Evolutionary conservation across 2,888 invertebrate genomes (phyloP), one percentile per base, ranked within the genome.

Genomic region (Erebia palarica): DNA sequence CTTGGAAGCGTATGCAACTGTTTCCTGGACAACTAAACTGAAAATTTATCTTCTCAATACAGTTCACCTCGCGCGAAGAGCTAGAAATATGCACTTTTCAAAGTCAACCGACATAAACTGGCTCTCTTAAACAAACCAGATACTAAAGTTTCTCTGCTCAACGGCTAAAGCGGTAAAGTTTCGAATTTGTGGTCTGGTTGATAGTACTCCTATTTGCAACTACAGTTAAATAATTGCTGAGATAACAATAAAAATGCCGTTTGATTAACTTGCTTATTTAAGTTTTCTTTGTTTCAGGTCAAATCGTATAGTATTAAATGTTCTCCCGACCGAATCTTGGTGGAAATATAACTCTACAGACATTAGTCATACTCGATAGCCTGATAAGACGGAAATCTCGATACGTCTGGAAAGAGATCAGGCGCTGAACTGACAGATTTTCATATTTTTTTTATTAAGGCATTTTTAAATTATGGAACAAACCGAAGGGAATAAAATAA

Each of bases 81-180:
- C 68, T 57, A 79, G 82, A 86, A 84, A 84, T 86, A 86, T 79
- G 84, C 82, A 82, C 82, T 86, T 86, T 83, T 83, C 82, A 84
- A 87, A 88, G 87, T 86, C 84, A 84, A 82, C 80, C 82, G 85
- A 86, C 86, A 78, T 81, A 84, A 87, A 87, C 86, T 85, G 82
- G 83, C 82, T 82, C 82, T 82, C 81, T 86, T 86, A 85, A 87
- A 87, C 87, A 86, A 87, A 88, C 86, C 87, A 87, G 87, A 85
- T 83, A 82, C 81, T 81, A 80, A 88, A 87, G 83, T 83, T 88
- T 84, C 75, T 78, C 81, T 80, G 80, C 77, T 81, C 73, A 76
- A 78, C 77, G 76, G 73, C 76, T 77, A 77, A 80, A 80, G 79
- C 75, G 80, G 78, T 81, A 81, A 86, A 86, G 81, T 86, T 85